phyloP scores from a whole-genome alignment of 2,797 vertebrate genomes.

The Sebastes cheni region DNA sequence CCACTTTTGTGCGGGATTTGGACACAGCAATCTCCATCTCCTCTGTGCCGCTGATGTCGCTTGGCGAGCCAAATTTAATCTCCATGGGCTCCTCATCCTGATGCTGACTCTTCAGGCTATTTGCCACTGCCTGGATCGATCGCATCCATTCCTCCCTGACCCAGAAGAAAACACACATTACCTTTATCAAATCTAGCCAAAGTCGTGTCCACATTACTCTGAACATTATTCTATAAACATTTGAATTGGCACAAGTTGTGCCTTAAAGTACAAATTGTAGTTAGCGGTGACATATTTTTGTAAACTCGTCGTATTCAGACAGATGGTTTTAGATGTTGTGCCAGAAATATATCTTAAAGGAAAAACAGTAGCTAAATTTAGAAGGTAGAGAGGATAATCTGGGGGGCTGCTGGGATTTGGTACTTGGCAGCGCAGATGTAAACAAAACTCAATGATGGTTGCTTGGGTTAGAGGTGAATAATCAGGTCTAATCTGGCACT shows the following conservation, averaged over 20 bases:
- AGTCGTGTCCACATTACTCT: neutral
- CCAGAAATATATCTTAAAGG: slow-evolving; percentile 10
- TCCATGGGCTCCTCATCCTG: slow-evolving; percentile 88
- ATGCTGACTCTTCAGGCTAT: slow-evolving; percentile 90
- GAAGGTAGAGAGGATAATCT: slow-evolving; percentile 51
- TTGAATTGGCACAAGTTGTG: neutral
- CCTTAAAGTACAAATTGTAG: neutral
- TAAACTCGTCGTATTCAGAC: neutral
- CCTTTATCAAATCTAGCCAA: slow-evolving; percentile 14
- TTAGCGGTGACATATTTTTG: neutral
- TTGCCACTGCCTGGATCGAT: slow-evolving; percentile 93
- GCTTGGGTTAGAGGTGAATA: slow-evolving; percentile 52
- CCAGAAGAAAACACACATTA: slow-evolving; percentile 29
- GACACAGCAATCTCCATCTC: slow-evolving; percentile 91
- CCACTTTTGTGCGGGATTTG: slow-evolving; percentile 91
- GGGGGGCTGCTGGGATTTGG: slow-evolving; percentile 54
- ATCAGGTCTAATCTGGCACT: slow-evolving; percentile 52
- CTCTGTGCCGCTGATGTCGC: slow-evolving; percentile 83
- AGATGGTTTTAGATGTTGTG: neutral
- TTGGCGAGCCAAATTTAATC: slow-evolving; percentile 88
- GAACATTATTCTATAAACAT: neutral
- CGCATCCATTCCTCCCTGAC: slow-evolving; percentile 94
- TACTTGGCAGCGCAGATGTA: slow-evolving; percentile 47
- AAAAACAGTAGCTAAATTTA: slow-evolving; percentile 24
- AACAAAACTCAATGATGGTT: slow-evolving; percentile 47